Conservation (phyloP, 2,113 vertebrate species). For the Edolisoma coerulescens region DNA sequence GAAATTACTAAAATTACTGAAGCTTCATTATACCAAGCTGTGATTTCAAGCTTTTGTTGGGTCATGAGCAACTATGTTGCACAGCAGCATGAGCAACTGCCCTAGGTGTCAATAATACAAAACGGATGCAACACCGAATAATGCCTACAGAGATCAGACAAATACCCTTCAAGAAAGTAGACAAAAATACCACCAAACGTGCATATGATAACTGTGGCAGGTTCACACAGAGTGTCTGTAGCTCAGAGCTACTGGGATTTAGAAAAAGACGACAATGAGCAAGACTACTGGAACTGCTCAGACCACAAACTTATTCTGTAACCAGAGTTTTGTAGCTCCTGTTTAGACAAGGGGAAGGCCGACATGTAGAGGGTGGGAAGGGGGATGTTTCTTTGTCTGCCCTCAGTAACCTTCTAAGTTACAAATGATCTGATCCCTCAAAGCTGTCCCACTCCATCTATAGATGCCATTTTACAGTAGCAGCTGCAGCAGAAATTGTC, state of each 20-base stretch:
- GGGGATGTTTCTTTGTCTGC: background rate
- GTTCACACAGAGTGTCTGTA: background rate
- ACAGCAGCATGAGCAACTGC: background rate
- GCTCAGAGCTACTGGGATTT: background rate
- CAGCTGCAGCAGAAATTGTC: background rate
- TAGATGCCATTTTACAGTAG: background rate
- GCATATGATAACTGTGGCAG: background rate
- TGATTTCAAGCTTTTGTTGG: background rate
- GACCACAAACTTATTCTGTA: background rate
- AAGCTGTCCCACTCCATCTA: background rate
- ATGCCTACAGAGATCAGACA: background rate
- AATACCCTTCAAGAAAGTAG: background rate
- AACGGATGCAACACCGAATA: background rate
- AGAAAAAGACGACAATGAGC: background rate
- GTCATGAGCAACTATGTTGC: background rate
- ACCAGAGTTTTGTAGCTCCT: background rate
- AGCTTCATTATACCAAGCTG: background rate
- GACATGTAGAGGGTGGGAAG: rapidly evolving
- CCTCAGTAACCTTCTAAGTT: background rate
- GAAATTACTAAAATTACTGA: background rate
- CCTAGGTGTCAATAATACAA: background rate
- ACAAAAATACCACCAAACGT: background rate
- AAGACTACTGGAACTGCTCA: background rate
- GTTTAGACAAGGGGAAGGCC: background rate
- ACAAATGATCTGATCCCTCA: background rate